These are phyloP conservation scores for Drosophila pseudoobscura DNA, from an alignment of 1,140 invertebrate species.

Conservation along the genomic window DNA sequence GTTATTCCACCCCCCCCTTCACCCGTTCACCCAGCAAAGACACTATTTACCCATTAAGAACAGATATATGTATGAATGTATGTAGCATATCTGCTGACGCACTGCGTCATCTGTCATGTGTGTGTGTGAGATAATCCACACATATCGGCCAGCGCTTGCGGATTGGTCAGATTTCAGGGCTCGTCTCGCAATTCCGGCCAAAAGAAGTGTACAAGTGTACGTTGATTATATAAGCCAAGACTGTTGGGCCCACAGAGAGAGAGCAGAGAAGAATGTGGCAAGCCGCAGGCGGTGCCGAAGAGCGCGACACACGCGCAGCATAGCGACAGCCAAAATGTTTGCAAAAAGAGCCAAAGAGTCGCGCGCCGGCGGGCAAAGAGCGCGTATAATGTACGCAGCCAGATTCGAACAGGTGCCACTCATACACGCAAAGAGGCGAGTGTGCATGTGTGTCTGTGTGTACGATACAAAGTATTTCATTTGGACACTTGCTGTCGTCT, in stretches of 20 bases:
- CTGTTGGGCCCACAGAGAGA: background rate
- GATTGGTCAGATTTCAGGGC: constrained; percentile 74
- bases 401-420: constrained; percentile 54
- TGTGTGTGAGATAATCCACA: constrained; percentile 43
- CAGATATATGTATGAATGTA: background rate
- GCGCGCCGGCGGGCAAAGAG: constrained; percentile 43
- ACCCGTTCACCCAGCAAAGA: background rate
- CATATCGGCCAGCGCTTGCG: constrained; percentile 31
- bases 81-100: constrained; percentile 25
- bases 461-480: constrained; percentile 49
- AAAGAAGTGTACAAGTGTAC: constrained; percentile 5
- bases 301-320: constrained; percentile 64
- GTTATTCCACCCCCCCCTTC: background rate
- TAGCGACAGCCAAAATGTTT: constrained; percentile 14
- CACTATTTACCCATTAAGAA: no score
- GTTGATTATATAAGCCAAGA: constrained; percentile 26
- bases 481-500: constrained; percentile 58
- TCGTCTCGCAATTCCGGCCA: constrained; percentile 42
- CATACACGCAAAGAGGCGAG: constrained; percentile 1
- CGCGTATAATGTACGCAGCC: constrained; percentile 55
- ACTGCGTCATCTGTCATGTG: constrained; percentile 40
- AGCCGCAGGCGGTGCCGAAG: constrained; percentile 14
- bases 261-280: background rate
- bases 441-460: constrained; percentile 14
- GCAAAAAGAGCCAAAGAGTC: constrained; percentile 48